phyloP scores from a whole-genome alignment of 2,888 invertebrate genomes.

The Drosophila siamana region DNA sequence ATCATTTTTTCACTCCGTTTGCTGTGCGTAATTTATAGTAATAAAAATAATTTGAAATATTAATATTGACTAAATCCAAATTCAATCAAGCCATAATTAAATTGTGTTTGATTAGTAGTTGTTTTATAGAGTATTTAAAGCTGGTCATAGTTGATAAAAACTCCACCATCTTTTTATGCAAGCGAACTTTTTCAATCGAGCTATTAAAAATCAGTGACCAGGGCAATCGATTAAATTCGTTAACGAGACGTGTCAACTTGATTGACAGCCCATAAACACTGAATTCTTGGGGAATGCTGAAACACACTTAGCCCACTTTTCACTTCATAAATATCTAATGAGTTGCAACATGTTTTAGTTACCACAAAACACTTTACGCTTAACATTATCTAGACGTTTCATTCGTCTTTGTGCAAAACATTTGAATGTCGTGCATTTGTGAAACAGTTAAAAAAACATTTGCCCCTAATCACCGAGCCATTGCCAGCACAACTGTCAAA shows the following conservation, averaged over 20 bases:
- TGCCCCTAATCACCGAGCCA: constrained; percentile 6
- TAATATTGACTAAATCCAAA: neutral
- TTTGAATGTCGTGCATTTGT: constrained; percentile 15
- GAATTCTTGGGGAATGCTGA: no score
- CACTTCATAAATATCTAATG: neutral
- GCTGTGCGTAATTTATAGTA: neutral
- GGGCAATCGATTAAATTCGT: constrained; percentile 37
- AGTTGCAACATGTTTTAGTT: no score
- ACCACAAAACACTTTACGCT: neutral
- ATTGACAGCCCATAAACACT: constrained; percentile 24
- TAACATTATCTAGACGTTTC: neutral
- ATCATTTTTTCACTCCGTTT: neutral
- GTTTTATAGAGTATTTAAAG: neutral
- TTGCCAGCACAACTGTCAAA: constrained; percentile 47
- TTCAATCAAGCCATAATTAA: neutral
- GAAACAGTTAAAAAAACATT: constrained; percentile 26
- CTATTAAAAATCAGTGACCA: constrained; percentile 20
- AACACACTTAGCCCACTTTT: neutral
- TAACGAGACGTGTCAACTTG: constrained; percentile 42
- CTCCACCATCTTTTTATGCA: neutral
- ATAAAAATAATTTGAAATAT: neutral
- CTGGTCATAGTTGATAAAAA: neutral
- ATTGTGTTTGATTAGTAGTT: no score
- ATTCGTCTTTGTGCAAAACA: neutral
- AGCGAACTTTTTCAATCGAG: neutral